Evolutionary conservation across 2,797 vertebrate species (phyloP), one percentile per base, ranked within the genome.

Genomic region (Muscicapa striata): DNA sequence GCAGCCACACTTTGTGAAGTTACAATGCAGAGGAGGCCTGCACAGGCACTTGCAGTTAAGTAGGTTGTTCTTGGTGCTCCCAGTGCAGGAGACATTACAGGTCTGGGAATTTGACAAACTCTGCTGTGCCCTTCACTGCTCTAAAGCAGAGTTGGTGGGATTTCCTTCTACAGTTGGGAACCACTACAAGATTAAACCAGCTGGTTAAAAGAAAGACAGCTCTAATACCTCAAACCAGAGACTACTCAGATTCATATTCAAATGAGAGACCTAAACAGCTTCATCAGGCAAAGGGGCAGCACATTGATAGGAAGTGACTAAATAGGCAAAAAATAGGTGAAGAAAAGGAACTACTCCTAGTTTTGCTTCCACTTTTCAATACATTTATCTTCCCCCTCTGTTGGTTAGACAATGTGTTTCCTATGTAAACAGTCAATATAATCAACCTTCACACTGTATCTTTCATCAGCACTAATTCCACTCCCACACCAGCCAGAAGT

Each of bases 341-440:
- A 84, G 66, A 88, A 90, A 93, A 82, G 57, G 57, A 93, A 93
- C 70, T 58, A 61, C 32, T 76, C 34, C 76, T 57, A 91, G 58
- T 93, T 91, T 86, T 78, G 41, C 43, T 94, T 90, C 87, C 54
- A 34, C 63, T 92, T 87, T 82, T 77, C 76, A 85, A 69, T 34
- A n/a, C 10, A 70, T 91, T 75, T 59, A 29, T 57, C 59, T 84
- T 66, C 17, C 17, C 62, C 66, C 45, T 55, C 23, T 3, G 0
- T 43, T 55, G 82, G n/a, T 55, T 36, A 87, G 46, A 64, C 38
- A 49, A 15, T 73, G 7, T 61, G 20, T 45, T 87, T 89, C 20
- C 48, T 73, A 10, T 1, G 10, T 29, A 64, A 64, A 51, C 5
- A 6, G 30, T 32, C 67, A 84, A 67, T 40, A 73, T 20, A 62